phyloP scores from a whole-genome alignment of 2,888 invertebrate genomes.

The Margaritifera margaritifera region DNA sequence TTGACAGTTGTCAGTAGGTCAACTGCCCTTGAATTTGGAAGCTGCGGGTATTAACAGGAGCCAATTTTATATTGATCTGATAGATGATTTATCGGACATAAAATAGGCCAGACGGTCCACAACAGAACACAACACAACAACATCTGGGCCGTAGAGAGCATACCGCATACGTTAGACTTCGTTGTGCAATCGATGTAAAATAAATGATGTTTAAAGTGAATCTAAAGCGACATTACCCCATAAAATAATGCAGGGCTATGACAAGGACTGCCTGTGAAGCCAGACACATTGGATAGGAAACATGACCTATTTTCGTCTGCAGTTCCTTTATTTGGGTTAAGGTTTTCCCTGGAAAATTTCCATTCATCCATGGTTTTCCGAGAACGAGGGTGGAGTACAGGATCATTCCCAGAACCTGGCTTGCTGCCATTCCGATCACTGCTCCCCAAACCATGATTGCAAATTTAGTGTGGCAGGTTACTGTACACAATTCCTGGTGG shows the following conservation, averaged over 20 bases:
- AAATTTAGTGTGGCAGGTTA: background rate
- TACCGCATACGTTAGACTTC: too few relatives aligned
- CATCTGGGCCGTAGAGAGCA: too few relatives aligned
- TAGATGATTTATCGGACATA: too few relatives aligned
- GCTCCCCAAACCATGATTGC: slow-evolving; percentile 51
- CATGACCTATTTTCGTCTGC: slow-evolving; percentile 26
- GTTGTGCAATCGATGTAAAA: too few relatives aligned
- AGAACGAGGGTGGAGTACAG: slow-evolving; percentile 43
- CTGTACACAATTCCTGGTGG: too few relatives aligned
- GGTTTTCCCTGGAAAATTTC: slow-evolving; percentile 43
- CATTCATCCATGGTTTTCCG: slow-evolving; percentile 47
- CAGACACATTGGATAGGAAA: slow-evolving; percentile 35
- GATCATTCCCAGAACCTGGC: slow-evolving; percentile 43
- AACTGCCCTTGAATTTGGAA: too few relatives aligned
- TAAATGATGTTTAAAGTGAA: background rate
- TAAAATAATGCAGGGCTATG: slow-evolving; percentile 40
- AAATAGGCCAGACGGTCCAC: too few relatives aligned
- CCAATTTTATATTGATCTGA: too few relatives aligned
- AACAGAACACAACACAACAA: too few relatives aligned
- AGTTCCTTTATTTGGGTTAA: slow-evolving; percentile 31
- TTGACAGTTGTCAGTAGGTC: too few relatives aligned
- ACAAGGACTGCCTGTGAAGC: slow-evolving; percentile 38
- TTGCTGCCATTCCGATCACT: slow-evolving; percentile 33
- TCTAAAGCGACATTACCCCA: slow-evolving; percentile 29
- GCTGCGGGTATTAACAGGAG: too few relatives aligned